Conservation (phyloP, 1,140 invertebrate genomes). For the Diorhabda sublineata region DNA sequence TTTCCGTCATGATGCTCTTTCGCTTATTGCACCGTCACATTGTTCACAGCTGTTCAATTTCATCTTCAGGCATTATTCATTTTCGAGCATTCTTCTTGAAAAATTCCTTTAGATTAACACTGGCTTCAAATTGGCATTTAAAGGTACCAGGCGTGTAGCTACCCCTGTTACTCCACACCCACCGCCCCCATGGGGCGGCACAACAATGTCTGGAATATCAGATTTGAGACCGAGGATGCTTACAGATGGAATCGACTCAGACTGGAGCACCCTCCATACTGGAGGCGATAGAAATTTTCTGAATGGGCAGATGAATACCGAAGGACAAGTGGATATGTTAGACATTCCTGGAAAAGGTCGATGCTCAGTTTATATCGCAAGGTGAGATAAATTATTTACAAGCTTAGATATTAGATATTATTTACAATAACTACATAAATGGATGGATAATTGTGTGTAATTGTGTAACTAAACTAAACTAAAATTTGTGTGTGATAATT, state of each 20-base stretch:
- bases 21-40: background rate
- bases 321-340: constrained; percentile 79
- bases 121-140: background rate
- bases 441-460: too few species aligned
- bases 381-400: constrained; percentile 40
- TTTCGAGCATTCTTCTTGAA: constrained; percentile 4
- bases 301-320: constrained; percentile 50
- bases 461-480: too few species aligned
- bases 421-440: too few species aligned
- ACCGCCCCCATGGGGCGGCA: constrained; percentile 56
- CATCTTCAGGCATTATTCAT: constrained; percentile 4
- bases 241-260: constrained; percentile 54
- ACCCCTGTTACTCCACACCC: constrained; percentile 60
- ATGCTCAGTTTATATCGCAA: constrained; percentile 88
- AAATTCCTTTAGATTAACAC: background rate
- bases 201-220: constrained; percentile 34
- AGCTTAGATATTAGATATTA: too few species aligned
- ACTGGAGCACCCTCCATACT: constrained; percentile 57
- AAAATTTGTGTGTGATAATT: too few species aligned
- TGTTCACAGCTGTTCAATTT: background rate
- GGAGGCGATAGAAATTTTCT: constrained; percentile 48
- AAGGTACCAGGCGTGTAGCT: constrained; percentile 53
- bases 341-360: constrained; percentile 89
- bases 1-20: too few species aligned
- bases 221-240: constrained; percentile 42